A percentile compares a stretch with the other conserved stretches of the same genome.
phyloP scores from a whole-genome alignment of 2,113 vertebrate genomes.

The Trogon melanurus region DNA sequence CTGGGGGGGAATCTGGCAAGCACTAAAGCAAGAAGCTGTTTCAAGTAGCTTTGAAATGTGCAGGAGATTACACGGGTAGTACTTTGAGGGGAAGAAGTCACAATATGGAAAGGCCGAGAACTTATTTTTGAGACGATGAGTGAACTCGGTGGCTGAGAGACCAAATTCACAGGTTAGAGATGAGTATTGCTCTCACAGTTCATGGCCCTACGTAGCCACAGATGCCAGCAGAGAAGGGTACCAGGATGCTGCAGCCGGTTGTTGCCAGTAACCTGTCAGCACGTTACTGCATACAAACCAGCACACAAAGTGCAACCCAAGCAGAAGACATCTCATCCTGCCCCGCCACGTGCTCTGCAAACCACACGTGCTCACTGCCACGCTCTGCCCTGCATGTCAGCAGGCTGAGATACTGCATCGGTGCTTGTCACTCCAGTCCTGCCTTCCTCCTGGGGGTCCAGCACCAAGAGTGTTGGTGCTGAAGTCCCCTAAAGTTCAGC shows the following conservation, averaged over 20 bases:
- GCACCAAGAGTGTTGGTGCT: neutral
- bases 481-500: neutral
- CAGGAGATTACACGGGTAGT: slow-evolving; percentile 27
- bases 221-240: neutral
- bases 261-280: neutral
- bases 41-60: slow-evolving; percentile 50
- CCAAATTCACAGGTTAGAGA: neutral
- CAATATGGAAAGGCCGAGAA: slow-evolving; percentile 7
- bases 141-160: neutral
- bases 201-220: neutral
- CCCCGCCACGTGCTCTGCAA: neutral
- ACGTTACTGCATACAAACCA: neutral
- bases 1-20: slow-evolving; percentile 64
- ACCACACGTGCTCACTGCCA: neutral
- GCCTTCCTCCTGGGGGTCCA: neutral
- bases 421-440: neutral
- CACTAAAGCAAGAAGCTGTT: slow-evolving; percentile 63
- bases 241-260: neutral
- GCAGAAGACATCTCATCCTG: neutral
- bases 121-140: neutral
- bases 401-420: neutral
- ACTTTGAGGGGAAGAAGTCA: slow-evolving; percentile 54
- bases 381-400: neutral
- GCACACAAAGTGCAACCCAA: neutral
- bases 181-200: neutral